Evolutionary conservation across 2,113 vertebrate species (phyloP).

Genomic region (Podarcis raffonei): DNA sequence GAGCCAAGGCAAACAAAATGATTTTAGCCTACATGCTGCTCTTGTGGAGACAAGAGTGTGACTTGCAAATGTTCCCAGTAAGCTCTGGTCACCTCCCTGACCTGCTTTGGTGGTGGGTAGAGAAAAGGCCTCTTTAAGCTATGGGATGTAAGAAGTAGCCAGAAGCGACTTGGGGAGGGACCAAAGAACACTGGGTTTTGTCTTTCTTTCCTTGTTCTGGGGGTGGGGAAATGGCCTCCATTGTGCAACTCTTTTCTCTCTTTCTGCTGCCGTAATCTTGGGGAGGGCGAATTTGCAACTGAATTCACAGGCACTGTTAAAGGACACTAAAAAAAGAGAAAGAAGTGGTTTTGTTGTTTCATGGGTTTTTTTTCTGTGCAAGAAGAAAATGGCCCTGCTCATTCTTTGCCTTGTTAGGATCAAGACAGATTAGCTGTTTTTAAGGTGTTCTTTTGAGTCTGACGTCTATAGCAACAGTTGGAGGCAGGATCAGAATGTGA

Average conservation of each 20-base stretch:
- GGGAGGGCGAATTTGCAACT: slow-evolving; percentile 44
- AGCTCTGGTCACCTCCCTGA: neutral
- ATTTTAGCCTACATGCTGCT: too few species aligned
- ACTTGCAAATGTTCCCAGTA: neutral
- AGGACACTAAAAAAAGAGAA: neutral
- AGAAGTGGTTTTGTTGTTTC: neutral
- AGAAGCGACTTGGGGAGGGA: neutral
- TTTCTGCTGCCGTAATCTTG: neutral
- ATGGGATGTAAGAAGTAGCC: neutral
- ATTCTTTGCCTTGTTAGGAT: slow-evolving; percentile 40
- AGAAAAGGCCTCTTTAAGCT: neutral
- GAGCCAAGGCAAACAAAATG: neutral
- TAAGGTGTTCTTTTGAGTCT: slow-evolving; percentile 37
- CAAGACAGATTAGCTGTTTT: slow-evolving; percentile 55
- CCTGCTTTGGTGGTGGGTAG: neutral
- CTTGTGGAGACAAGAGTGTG: neutral
- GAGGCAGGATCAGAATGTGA: slow-evolving; percentile 51
- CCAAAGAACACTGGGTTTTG: neutral
- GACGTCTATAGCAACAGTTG: slow-evolving; percentile 51
- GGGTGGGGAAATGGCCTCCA: neutral
- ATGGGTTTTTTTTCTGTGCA: neutral
- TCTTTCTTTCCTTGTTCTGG: neutral
- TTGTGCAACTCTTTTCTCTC: neutral
- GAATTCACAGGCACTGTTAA: slow-evolving; percentile 29
- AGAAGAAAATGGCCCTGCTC: neutral